Evolutionary conservation across 1,140 invertebrate species (phyloP).

Genomic region (Phenacoccus solenopsis): DNA sequence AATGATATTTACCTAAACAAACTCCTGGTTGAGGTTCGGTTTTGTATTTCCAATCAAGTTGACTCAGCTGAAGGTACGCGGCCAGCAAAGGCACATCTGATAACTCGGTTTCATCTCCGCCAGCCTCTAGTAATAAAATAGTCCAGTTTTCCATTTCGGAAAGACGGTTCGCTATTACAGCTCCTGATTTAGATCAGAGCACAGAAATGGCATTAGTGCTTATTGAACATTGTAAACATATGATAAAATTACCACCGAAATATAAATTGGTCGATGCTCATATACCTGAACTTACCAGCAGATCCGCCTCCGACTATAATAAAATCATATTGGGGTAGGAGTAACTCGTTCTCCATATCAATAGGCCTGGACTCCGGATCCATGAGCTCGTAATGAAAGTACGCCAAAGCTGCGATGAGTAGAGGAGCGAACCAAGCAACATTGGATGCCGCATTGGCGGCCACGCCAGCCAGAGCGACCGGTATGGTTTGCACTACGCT

Average conservation of each 20-base stretch:
- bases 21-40: slow-evolving; percentile 72
- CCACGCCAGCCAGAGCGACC: slow-evolving; percentile 39
- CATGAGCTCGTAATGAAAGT: slow-evolving; percentile 63
- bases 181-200: slow-evolving; percentile 36
- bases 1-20: slow-evolving; percentile 53
- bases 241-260: too few relatives aligned
- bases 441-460: slow-evolving; percentile 40
- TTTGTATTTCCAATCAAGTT: slow-evolving; percentile 85
- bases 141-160: slow-evolving; percentile 69
- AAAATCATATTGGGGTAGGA: slow-evolving; percentile 66
- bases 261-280: too few relatives aligned
- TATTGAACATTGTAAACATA: too few relatives aligned
- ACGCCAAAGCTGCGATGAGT: slow-evolving; percentile 61
- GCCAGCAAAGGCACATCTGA: slow-evolving; percentile 77
- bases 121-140: slow-evolving; percentile 76
- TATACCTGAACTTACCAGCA: slow-evolving; percentile 49
- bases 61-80: slow-evolving; percentile 71
- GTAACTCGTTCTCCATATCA: slow-evolving; percentile 45
- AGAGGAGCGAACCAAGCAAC: slow-evolving; percentile 64
- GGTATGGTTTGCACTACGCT: slow-evolving; percentile 42
- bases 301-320: slow-evolving; percentile 88
- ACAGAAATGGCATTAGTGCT: too few relatives aligned
- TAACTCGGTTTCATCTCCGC: slow-evolving; percentile 79
- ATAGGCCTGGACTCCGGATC: slow-evolving; percentile 61
- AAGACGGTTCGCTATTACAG: slow-evolving; percentile 77